Evolutionary conservation across 1,140 invertebrate species (phyloP).

Genomic region (Dendrolimus kikuchii): DNA sequence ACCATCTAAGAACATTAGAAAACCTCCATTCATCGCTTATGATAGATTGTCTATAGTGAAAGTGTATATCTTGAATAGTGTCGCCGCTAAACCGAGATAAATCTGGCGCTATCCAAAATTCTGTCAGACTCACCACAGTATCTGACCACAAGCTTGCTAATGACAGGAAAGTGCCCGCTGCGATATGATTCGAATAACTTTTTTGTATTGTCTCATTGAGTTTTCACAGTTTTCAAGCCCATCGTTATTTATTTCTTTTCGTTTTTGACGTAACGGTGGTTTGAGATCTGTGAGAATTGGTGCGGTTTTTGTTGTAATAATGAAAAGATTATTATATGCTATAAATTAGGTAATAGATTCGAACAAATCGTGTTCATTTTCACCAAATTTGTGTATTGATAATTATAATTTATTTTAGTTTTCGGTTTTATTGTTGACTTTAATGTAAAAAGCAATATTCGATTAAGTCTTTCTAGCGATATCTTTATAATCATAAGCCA

Average conservation of each 20-base stretch:
- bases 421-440: too few species aligned
- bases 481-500: too few species aligned
- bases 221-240: conserved; percentile 11
- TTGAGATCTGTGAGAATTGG: conserved; percentile 2
- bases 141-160: conserved; percentile 42
- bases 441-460: too few species aligned
- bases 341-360: too few species aligned
- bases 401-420: too few species aligned
- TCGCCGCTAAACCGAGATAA: conserved; percentile 37
- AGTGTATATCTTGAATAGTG: conserved; percentile 40
- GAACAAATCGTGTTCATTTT: too few species aligned
- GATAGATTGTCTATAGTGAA: conserved; percentile 48
- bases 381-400: too few species aligned
- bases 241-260: conserved; percentile 18
- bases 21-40: conserved; percentile 33
- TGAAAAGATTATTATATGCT: too few species aligned
- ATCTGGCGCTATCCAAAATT: conserved; percentile 38
- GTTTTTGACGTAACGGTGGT: conserved; percentile 5
- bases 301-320: too few species aligned
- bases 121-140: conserved; percentile 30
- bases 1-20: conserved; percentile 26
- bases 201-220: conserved; percentile 7
- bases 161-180: conserved; percentile 50
- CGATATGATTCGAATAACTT: conserved; percentile 15
- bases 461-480: too few species aligned